These are phyloP conservation scores for Nematolebias whitei DNA, from an alignment of 2,113 vertebrate species.

Conservation along the genomic window DNA sequence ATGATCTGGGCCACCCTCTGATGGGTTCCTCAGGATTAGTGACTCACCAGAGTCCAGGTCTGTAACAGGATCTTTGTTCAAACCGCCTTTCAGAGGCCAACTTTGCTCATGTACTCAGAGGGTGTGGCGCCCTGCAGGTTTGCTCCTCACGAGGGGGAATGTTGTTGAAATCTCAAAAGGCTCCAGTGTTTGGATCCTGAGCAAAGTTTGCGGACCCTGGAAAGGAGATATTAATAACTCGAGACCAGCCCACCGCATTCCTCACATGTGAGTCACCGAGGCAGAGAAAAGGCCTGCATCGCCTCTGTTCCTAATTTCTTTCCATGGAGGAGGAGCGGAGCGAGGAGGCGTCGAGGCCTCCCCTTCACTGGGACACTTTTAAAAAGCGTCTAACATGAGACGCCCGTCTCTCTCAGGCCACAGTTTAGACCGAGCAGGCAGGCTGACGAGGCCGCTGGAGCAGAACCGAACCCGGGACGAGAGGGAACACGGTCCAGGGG, in stretches of 20 bases:
- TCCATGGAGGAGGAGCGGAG: slow-evolving; percentile 74
- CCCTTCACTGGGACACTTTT: slow-evolving; percentile 47
- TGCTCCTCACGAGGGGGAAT: slow-evolving; percentile 66
- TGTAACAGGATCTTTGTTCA: slow-evolving; percentile 34
- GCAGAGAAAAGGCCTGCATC: slow-evolving; percentile 58
- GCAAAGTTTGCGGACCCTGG: slow-evolving; percentile 76
- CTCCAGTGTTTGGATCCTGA: slow-evolving; percentile 65
- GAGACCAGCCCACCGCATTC: slow-evolving; percentile 78
- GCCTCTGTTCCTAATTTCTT: slow-evolving; percentile 80
- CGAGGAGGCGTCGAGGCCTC: slow-evolving; percentile 47
- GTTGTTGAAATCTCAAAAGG: slow-evolving; percentile 64
- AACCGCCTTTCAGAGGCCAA: neutral
- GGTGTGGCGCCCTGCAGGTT: slow-evolving; percentile 35
- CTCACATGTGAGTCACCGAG: slow-evolving; percentile 78
- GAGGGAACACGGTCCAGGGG: neutral
- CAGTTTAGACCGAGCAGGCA: slow-evolving; percentile 26
- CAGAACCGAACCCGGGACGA: too few relatives aligned
- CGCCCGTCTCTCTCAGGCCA: too few relatives aligned
- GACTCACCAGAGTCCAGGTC: slow-evolving; percentile 33
- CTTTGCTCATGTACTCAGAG: slow-evolving; percentile 11
- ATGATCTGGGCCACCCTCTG: neutral
- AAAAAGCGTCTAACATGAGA: too few relatives aligned
- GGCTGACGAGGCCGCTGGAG: neutral
- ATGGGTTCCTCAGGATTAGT: slow-evolving; percentile 23
- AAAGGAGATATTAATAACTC: slow-evolving; percentile 85